Base-by-base conservation (phyloP, 2,888 invertebrate species). In the Listrodromus nycthemerus region DNA sequence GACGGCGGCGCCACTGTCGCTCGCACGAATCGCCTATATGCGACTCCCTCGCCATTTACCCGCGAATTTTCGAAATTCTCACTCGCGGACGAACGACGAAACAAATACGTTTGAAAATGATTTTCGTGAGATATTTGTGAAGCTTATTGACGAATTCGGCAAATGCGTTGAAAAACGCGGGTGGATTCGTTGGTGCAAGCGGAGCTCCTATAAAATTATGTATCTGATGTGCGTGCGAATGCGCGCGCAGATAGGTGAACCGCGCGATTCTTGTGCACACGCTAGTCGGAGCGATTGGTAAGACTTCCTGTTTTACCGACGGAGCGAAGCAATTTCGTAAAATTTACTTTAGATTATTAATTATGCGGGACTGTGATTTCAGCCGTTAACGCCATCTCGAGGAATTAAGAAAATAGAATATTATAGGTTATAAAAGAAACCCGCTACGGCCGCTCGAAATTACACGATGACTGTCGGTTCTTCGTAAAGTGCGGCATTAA, bases 1-100 rank as follows among this genome's bases (percentile, higher is more conserved):
- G 6, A 66, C 50, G 81, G 84, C 84, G 84, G 84, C 84, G 84
- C 84, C 84, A 84, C 81, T 78, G 74, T 80, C 84, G 78, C 41
- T 81, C 65, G 1, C 50, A 30, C 30, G 24, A 21, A 24, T 61
- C 30, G 66, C 73, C 30, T 30, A 24, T 37, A 19, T 27, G 19
- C n/a, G n/a, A 27, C 16, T 13, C 66, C 13, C 30, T 48, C 16
- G 7, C 1, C 4, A 10, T 78, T 74, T 10, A 21, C 82, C 74
- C 82, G 82, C 52, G 74, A 82, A 74, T 78, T 74, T 77, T 82
- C n/a, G 21, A 83, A 71, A 27, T 2, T 1, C 27, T 13, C 24
- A 2, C 55, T 3, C 55, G 0, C 8, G 10, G 55, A 24, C 21
- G 21, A 24, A 24, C 21, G 13, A 24, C 4, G 55, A 55, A 13